Evolutionary conservation across 1,140 invertebrate species (phyloP).

Genomic region (Charaxes varanes): DNA sequence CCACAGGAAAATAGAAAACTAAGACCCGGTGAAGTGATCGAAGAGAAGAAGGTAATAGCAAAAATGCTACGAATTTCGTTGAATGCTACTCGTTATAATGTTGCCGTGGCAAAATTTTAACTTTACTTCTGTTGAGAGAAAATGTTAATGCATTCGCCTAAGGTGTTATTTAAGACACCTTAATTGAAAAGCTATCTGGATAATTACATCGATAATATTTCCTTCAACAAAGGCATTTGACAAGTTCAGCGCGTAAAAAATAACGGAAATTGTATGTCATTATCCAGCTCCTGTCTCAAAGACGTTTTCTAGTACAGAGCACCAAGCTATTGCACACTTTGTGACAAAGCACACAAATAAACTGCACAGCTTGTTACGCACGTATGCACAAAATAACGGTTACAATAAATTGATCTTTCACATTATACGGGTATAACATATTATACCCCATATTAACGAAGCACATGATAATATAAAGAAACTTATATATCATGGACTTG

Average conservation of each 20-base stretch:
- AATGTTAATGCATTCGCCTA: constrained; percentile 59
- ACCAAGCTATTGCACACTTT: constrained; percentile 65
- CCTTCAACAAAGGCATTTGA: constrained; percentile 5
- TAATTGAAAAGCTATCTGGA: constrained; percentile 36
- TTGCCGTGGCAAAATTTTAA: constrained; percentile 65
- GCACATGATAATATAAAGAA: constrained; percentile 32
- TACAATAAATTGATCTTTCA: constrained; percentile 32
- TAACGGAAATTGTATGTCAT: too few species aligned
- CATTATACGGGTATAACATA: constrained; percentile 30
- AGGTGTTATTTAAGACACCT: constrained; percentile 50
- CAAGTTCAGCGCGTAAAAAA: too few species aligned
- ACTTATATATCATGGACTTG: constrained; percentile 28
- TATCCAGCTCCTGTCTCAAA: constrained; percentile 41
- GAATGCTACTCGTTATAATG: constrained; percentile 66
- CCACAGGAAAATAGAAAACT: constrained; percentile 83
- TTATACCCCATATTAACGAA: constrained; percentile 15
- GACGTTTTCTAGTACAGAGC: constrained; percentile 53
- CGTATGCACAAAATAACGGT: constrained; percentile 60
- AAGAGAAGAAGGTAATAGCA: constrained; percentile 97
- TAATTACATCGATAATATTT: constrained; percentile 41
- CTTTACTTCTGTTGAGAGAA: constrained; percentile 43
- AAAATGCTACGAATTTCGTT: constrained; percentile 73
- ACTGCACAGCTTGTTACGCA: constrained; percentile 69
- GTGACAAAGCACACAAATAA: constrained; percentile 57
- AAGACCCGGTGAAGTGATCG: constrained; percentile 92